Evolutionary conservation across 2,888 invertebrate genomes (phyloP), one percentile per base, ranked within the genome.

Genomic region (Oscheius sp.): DNA sequence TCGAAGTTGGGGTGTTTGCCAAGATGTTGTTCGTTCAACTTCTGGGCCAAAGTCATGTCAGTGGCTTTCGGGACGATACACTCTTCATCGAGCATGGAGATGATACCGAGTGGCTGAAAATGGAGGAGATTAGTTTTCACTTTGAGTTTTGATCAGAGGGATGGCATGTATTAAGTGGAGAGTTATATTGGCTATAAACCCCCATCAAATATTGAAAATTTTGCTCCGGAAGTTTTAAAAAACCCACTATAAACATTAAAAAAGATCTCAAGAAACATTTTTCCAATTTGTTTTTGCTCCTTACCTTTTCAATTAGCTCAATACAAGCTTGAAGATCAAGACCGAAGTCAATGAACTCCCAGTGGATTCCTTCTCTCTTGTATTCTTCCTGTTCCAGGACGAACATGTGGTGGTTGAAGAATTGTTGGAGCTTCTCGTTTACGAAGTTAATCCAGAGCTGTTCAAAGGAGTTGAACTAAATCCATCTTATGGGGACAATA

Each of bases 331-430:
- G 91, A 56, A 95, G 91, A 89, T 95, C 95, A 92, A 95, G 93
- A 89, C 95, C 95, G 89, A 95, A 95, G 91, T 95, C 95, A 89
- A 95, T 95, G 90, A 95, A 95, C 81, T 90, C 90, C 95, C 95
- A 95, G 87, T 93, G 90, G 89, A 95, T 94, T 87, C 94, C 94
- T 50, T 77, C 77, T 26, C 77, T 64, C 32, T 73, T 72, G 69
- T 77, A 77, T 61, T 77, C 77, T 67, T 84, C 84, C 73, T 89
- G 89, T 81, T 89, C 89, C 72, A 89, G 86, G 41, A 89, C 88
- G 83, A 89, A 88, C 89, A 89, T 89, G 87, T 89, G 89, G 75
- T 89, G 89, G 86, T 89, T 89, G 87, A 89, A 89, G 86, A 89
- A 89, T 82, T 89, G 89, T 78, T 89, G 89, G 63, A 89, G 85